Conservation (phyloP, 1,140 invertebrate species). For the Pomacea maculata region DNA sequence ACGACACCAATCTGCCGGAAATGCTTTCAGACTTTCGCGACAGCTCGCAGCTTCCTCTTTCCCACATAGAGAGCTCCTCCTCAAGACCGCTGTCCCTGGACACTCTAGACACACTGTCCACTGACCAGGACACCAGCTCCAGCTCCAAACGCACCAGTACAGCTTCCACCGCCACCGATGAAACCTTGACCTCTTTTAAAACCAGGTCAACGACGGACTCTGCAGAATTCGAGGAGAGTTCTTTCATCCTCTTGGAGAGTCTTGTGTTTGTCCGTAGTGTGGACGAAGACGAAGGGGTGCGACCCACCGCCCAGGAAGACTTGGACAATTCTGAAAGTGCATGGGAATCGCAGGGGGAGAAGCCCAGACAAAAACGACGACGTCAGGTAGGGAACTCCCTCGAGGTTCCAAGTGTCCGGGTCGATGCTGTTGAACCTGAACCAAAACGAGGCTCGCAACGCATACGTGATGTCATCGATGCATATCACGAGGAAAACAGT, state of each 20-base stretch:
- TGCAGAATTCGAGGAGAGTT: slow-evolving; percentile 15
- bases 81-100: background rate
- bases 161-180: slow-evolving; percentile 14
- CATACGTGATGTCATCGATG: slow-evolving; percentile 29
- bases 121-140: slow-evolving; percentile 12
- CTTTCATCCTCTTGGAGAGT: slow-evolving; percentile 10
- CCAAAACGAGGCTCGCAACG: slow-evolving; percentile 32
- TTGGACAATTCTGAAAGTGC: background rate
- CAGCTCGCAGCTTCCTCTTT: background rate
- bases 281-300: background rate
- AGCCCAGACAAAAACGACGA: background rate
- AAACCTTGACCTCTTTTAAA: slow-evolving; percentile 22
- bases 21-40: background rate
- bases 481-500: slow-evolving; percentile 21
- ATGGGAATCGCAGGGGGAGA: background rate
- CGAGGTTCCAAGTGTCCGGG: background rate
- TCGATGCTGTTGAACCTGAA: slow-evolving; percentile 12
- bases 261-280: slow-evolving; percentile 18
- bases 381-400: background rate
- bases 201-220: slow-evolving; percentile 23
- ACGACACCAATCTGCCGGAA: background rate
- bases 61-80: background rate
- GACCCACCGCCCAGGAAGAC: slow-evolving; percentile 2
- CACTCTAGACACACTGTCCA: slow-evolving; percentile 13
- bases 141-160: slow-evolving; percentile 19